A percentile compares a stretch with the other conserved stretches of the same genome.
These are phyloP conservation scores for Enteromius mattozi DNA, from an alignment of 2,797 vertebrate genomes.

Conservation along the genomic window DNA sequence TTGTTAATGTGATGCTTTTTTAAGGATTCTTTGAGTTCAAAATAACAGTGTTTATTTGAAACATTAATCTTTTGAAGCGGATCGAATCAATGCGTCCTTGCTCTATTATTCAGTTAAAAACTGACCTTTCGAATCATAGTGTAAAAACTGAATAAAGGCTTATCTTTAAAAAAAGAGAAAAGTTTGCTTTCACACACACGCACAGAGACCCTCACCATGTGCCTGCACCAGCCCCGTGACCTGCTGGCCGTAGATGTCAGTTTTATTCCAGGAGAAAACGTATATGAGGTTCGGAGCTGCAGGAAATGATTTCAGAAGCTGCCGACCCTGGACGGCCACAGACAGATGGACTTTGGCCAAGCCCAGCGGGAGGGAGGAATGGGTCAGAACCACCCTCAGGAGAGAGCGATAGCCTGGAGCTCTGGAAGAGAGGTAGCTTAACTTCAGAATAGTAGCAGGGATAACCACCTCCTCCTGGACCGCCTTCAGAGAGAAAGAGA, in stretches of 20 bases:
- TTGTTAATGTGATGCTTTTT: background rate
- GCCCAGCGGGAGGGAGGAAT: conserved; percentile 77
- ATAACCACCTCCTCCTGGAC: conserved; percentile 87
- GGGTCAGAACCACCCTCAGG: conserved; percentile 84
- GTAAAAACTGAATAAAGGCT: background rate
- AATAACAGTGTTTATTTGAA: background rate
- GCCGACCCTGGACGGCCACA: conserved; percentile 83
- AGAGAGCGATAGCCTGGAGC: conserved; percentile 86
- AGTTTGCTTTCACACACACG: conserved; percentile 5
- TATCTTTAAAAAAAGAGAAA: background rate
- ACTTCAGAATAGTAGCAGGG: conserved; percentile 85
- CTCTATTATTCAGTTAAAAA: background rate
- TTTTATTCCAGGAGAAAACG: conserved; percentile 89
- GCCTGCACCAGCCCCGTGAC: conserved; percentile 85
- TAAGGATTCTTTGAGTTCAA: background rate
- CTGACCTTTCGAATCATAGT: background rate
- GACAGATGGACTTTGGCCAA: conserved; percentile 86
- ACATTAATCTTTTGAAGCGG: background rate
- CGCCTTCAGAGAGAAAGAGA: conserved; percentile 72
- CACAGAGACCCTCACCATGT: conserved; percentile 75
- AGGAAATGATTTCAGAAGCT: conserved; percentile 87
- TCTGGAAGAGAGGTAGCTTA: conserved; percentile 86
- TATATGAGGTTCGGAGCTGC: conserved; percentile 83
- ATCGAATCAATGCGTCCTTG: background rate
- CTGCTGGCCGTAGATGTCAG: conserved; percentile 88